Evolutionary conservation across 2,113 vertebrate genomes (phyloP).

Genomic region (Engraulis encrasicolus): DNA sequence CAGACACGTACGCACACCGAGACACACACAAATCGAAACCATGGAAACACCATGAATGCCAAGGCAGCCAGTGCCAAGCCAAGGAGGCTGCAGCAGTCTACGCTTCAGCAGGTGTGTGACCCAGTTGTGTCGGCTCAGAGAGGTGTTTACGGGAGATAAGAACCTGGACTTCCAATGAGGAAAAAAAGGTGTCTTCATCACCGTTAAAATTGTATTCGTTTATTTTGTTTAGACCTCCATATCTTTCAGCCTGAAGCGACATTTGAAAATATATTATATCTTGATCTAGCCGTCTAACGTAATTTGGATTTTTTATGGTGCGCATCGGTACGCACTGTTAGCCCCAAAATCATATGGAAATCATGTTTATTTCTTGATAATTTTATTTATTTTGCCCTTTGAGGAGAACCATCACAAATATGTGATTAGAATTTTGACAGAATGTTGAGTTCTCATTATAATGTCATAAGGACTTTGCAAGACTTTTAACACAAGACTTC

Average conservation of each 20-base stretch:
- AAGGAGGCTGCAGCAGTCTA: too few species aligned
- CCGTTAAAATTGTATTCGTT: not conserved
- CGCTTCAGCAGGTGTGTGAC: conserved; percentile 60
- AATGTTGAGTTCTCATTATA: too few species aligned
- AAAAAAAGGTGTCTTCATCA: conserved; percentile 5
- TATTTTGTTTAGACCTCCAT: not conserved
- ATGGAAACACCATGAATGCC: conserved; percentile 55
- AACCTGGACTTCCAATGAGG: not conserved
- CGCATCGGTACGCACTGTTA: too few species aligned
- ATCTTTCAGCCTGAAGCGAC: not conserved
- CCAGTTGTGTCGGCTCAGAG: conserved; percentile 49
- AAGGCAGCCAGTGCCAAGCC: conserved; percentile 51
- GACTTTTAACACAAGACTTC: too few species aligned
- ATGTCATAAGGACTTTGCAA: too few species aligned
- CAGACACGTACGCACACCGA: conserved; percentile 30
- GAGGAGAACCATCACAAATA: too few species aligned
- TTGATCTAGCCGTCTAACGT: too few species aligned
- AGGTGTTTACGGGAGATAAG: not conserved
- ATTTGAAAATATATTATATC: not conserved
- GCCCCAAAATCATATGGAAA: not conserved
- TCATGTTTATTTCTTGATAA: not conserved
- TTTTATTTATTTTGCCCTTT: not conserved
- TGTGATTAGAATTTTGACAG: too few species aligned
- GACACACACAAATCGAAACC: conserved; percentile 46
- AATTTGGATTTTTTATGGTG: not conserved